phyloP scores from a whole-genome alignment of 2,113 vertebrate genomes.

The Taxidea taxus region DNA sequence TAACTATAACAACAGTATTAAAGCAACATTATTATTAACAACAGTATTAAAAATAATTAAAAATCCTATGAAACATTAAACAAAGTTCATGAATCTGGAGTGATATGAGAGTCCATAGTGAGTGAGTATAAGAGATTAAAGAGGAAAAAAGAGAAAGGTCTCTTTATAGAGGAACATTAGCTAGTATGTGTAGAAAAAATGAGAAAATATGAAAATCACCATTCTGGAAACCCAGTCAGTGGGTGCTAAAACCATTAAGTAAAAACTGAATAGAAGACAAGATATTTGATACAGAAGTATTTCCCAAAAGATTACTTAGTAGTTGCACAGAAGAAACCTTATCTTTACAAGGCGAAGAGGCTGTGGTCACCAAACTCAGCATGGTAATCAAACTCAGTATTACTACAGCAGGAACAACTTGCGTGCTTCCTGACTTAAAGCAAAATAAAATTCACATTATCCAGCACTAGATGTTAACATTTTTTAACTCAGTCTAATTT shows the following conservation, averaged over 20 bases:
- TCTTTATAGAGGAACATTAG: background rate
- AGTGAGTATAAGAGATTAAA: background rate
- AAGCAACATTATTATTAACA: no score
- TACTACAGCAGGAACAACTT: background rate
- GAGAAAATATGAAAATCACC: background rate
- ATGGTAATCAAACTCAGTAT: background rate
- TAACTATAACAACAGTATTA: background rate
- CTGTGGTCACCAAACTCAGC: background rate
- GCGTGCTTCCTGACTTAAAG: background rate
- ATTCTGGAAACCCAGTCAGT: conserved; percentile 3
- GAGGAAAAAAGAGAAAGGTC: background rate
- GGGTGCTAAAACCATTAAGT: background rate
- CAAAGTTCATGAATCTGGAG: background rate
- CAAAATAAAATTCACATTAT: conserved; percentile 10
- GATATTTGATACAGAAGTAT: background rate
- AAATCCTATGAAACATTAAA: background rate
- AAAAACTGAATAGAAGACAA: background rate
- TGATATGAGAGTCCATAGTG: background rate
- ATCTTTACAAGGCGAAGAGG: background rate
- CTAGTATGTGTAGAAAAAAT: background rate
- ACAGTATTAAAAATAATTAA: background rate
- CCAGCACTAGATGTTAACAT: background rate
- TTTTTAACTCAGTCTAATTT: background rate
- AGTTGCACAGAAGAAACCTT: background rate
- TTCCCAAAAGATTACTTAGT: background rate